Percentiles rank a stretch among this genome's conserved stretches.
These are phyloP conservation scores for Murina feae DNA, from an alignment of 2,113 vertebrate species.

Conservation along the genomic window DNA sequence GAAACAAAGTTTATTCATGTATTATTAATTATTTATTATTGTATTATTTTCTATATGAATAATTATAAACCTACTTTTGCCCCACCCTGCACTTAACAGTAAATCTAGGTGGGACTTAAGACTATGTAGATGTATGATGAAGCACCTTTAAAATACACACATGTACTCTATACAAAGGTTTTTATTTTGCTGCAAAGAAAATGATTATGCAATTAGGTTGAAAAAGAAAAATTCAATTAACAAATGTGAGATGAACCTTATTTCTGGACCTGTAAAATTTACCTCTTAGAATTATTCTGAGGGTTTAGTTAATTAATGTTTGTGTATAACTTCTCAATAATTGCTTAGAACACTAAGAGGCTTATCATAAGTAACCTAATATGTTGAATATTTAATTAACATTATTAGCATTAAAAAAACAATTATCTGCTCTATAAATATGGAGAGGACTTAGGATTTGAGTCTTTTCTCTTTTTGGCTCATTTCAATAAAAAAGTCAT, in stretches of 20 bases:
- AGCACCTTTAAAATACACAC: not conserved
- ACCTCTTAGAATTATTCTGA: not conserved
- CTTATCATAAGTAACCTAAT: not conserved
- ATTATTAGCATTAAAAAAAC: not conserved
- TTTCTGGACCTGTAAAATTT: not conserved
- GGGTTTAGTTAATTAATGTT: not conserved
- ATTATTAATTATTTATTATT: not conserved
- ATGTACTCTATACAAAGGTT: not conserved
- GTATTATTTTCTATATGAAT: not conserved
- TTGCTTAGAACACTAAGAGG: not conserved
- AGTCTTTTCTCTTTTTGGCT: not conserved
- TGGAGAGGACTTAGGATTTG: not conserved
- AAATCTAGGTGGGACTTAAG: not conserved
- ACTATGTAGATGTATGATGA: not conserved
- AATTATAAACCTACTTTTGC: not conserved
- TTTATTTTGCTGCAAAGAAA: slow-evolving; percentile 20
- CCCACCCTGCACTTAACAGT: not conserved
- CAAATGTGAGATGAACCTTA: not conserved
- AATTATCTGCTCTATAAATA: not conserved
- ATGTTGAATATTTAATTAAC: not conserved
- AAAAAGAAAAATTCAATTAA: not conserved
- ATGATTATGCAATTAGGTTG: not conserved
- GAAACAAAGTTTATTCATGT: not conserved
- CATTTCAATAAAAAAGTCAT: not conserved
- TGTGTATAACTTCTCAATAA: not conserved